A percentile compares a stretch with the other conserved stretches of the same genome.
Evolutionary conservation across 2,888 invertebrate genomes (phyloP).

Genomic region (Chloroclystis v-ata): DNA sequence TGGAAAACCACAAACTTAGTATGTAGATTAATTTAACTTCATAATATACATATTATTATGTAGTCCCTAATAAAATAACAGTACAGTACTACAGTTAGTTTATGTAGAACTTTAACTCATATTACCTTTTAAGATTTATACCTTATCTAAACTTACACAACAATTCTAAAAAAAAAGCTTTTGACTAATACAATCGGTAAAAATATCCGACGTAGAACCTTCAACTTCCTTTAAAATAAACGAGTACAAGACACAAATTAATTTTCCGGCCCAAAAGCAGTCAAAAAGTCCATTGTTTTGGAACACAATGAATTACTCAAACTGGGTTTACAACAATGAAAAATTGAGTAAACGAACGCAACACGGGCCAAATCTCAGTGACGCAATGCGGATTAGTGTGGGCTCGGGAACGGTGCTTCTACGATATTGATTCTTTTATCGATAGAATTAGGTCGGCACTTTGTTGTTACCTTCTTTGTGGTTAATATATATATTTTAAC

Average conservation of each 20-base stretch:
- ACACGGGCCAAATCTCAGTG: slow-evolving; percentile 56
- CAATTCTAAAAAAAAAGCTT: no score
- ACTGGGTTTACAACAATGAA: slow-evolving; percentile 51
- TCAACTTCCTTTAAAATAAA: slow-evolving; percentile 4
- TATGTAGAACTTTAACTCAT: no score
- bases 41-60: no score
- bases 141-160: no score
- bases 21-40: no score
- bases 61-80: no score
- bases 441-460: slow-evolving; percentile 19
- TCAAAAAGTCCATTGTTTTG: slow-evolving; percentile 51
- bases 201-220: background rate
- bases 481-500: no score
- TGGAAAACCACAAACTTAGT: no score
- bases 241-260: slow-evolving; percentile 27
- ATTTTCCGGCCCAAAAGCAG: slow-evolving; percentile 48
- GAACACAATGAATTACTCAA: slow-evolving; percentile 52
- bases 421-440: slow-evolving; percentile 11
- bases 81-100: no score
- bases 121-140: no score
- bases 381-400: slow-evolving; percentile 48
- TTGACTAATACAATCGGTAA: background rate
- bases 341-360: slow-evolving; percentile 62
- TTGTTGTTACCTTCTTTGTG: no score
- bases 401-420: slow-evolving; percentile 20